Conservation (phyloP, 2,113 vertebrate species). For the Xiphias gladius region DNA sequence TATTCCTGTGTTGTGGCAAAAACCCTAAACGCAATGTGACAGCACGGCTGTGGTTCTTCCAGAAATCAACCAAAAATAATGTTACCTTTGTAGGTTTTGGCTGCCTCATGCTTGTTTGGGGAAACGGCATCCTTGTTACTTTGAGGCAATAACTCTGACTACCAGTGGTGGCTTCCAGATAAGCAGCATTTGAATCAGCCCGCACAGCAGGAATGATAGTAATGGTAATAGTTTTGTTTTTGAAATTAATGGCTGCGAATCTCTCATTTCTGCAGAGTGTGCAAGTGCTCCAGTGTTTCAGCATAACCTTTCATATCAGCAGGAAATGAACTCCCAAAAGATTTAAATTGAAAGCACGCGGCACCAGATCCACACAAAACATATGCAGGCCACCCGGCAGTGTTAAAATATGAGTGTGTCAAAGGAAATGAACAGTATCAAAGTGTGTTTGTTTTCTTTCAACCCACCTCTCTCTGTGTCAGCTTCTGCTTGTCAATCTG, state of each 20-base stretch:
- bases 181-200: constrained; percentile 38
- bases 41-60: neutral
- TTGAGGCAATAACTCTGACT: constrained; percentile 14
- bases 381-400: neutral
- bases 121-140: constrained; percentile 12
- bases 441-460: neutral
- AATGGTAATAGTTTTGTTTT: constrained; percentile 29
- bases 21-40: neutral
- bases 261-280: constrained; percentile 21
- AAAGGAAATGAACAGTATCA: neutral
- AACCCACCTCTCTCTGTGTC: constrained; percentile 94
- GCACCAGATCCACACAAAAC: neutral
- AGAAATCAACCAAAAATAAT: neutral
- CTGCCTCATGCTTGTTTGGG: constrained; percentile 5
- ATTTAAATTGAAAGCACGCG: constrained; percentile 15
- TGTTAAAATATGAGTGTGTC: constrained; percentile 16
- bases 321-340: constrained; percentile 11
- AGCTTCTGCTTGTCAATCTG: constrained; percentile 99
- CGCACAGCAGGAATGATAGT: constrained; percentile 33
- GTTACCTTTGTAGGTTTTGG: neutral
- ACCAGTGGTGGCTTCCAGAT: neutral
- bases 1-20: neutral
- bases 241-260: constrained; percentile 36
- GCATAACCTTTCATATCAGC: constrained; percentile 26
- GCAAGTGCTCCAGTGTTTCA: neutral